Conservation (phyloP, 2,113 vertebrate genomes). For the Peromyscus maniculatus region DNA sequence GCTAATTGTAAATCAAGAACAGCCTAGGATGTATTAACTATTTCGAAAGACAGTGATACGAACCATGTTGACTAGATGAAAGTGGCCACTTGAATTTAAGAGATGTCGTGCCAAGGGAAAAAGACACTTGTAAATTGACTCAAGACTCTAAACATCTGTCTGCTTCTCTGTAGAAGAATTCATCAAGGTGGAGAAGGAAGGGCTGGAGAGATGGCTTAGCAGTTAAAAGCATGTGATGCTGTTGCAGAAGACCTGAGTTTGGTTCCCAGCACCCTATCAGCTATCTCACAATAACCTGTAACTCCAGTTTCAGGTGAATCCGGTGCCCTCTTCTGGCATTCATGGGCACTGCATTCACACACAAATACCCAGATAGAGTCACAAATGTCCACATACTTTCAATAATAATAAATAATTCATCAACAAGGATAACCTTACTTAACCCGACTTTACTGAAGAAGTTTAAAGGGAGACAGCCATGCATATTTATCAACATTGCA, state of each 20-base stretch:
- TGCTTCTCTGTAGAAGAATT: slow-evolving; percentile 3
- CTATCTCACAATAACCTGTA: background rate
- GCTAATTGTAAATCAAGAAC: slow-evolving; percentile 41
- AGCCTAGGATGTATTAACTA: background rate
- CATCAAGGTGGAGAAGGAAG: too few relatives aligned
- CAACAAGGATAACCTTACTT: background rate
- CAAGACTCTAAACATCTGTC: background rate
- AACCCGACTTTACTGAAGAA: background rate
- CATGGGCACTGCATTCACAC: background rate
- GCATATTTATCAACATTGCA: background rate
- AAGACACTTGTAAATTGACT: slow-evolving; percentile 48
- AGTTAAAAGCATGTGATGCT: background rate
- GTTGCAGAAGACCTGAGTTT: background rate
- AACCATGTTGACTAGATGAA: slow-evolving; percentile 66
- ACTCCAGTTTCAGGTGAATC: background rate
- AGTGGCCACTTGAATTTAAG: slow-evolving; percentile 51
- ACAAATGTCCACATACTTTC: background rate
- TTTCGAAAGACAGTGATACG: slow-evolving; percentile 1
- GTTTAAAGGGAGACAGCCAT: background rate
- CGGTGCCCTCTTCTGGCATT: background rate
- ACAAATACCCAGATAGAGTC: background rate
- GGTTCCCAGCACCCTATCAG: background rate
- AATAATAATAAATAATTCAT: background rate
- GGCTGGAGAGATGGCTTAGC: too few relatives aligned
- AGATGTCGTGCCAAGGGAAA: slow-evolving; percentile 25